Percentiles rank a stretch among this genome's conserved stretches.
Evolutionary conservation across 2,797 vertebrate genomes (phyloP).

Genomic region (Gephyroberyx darwinii): DNA sequence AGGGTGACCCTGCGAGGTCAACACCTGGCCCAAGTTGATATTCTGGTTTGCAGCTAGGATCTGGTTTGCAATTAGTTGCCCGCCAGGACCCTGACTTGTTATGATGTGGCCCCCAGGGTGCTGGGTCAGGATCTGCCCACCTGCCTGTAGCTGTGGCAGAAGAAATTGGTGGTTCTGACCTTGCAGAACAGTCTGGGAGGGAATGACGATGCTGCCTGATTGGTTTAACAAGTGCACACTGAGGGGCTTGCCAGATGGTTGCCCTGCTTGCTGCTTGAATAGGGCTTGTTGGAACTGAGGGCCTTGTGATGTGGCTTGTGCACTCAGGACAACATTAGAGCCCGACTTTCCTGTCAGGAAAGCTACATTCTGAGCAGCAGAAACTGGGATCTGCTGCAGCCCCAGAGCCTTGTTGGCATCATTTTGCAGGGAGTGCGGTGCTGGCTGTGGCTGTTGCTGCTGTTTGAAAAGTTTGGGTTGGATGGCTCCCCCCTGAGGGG

Average conservation of each 20-base stretch:
- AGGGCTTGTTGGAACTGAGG: constrained; percentile 83
- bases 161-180: constrained; percentile 95
- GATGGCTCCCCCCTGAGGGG: constrained; percentile 81
- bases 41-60: constrained; percentile 91
- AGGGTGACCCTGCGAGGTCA: constrained; percentile 89
- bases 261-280: constrained; percentile 88
- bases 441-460: constrained; percentile 70
- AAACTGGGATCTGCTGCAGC: constrained; percentile 82
- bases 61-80: constrained; percentile 91
- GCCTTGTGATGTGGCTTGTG: constrained; percentile 79
- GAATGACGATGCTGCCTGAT: constrained; percentile 93
- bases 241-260: constrained; percentile 86
- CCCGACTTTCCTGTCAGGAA: constrained; percentile 91
- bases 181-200: constrained; percentile 88
- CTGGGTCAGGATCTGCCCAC: constrained; percentile 89
- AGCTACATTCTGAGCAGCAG: constrained; percentile 88
- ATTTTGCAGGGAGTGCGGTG: constrained; percentile 78
- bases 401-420: constrained; percentile 82
- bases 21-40: constrained; percentile 90
- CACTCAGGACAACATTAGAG: constrained; percentile 89
- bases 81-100: constrained; percentile 87
- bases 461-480: constrained; percentile 88
- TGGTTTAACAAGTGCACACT: constrained; percentile 94
- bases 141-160: constrained; percentile 88
- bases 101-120: constrained; percentile 88